Percentiles rank a stretch among this genome's conserved stretches.
These are phyloP conservation scores for Caenorhabditis sp. DNA, from an alignment of 2,888 invertebrate species.

Conservation along the genomic window DNA sequence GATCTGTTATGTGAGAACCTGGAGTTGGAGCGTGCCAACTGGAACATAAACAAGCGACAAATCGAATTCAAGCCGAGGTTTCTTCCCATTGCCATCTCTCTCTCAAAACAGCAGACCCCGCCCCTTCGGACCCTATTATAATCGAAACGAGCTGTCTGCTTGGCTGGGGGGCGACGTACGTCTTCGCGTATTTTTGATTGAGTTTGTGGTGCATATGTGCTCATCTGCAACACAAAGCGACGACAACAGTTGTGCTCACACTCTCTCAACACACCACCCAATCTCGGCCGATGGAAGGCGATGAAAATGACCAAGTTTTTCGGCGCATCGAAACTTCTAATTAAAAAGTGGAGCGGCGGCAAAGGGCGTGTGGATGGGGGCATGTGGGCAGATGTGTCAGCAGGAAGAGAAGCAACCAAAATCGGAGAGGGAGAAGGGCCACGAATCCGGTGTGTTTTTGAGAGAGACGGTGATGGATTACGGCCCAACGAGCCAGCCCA, in stretches of 20 bases:
- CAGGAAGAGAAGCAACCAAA: slow-evolving; percentile 5
- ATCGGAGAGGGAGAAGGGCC: not conserved
- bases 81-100: slow-evolving; percentile 20
- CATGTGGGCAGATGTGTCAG: slow-evolving; percentile 2
- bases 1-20: not conserved
- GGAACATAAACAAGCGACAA: slow-evolving; percentile 26
- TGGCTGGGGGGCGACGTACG: slow-evolving; percentile 17
- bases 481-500: slow-evolving; percentile 29
- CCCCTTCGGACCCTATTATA: slow-evolving; percentile 50
- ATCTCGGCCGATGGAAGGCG: slow-evolving; percentile 33
- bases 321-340: slow-evolving; percentile 39
- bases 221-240: slow-evolving; percentile 52
- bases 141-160: slow-evolving; percentile 57
- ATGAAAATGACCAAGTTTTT: slow-evolving; percentile 46
- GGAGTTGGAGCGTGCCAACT: not conserved
- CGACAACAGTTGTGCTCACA: slow-evolving; percentile 42
- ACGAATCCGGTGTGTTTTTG: slow-evolving; percentile 21
- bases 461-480: slow-evolving; percentile 49
- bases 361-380: slow-evolving; percentile 24
- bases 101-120: slow-evolving; percentile 34
- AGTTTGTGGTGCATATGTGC: slow-evolving; percentile 61
- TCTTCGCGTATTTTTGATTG: slow-evolving; percentile 60
- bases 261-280: slow-evolving; percentile 22
- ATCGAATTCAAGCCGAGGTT: slow-evolving; percentile 17
- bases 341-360: slow-evolving; percentile 39